Base-by-base conservation (phyloP, 53 echinoderm and acorn worm genomes). In the Holothuria scabra region DNA sequence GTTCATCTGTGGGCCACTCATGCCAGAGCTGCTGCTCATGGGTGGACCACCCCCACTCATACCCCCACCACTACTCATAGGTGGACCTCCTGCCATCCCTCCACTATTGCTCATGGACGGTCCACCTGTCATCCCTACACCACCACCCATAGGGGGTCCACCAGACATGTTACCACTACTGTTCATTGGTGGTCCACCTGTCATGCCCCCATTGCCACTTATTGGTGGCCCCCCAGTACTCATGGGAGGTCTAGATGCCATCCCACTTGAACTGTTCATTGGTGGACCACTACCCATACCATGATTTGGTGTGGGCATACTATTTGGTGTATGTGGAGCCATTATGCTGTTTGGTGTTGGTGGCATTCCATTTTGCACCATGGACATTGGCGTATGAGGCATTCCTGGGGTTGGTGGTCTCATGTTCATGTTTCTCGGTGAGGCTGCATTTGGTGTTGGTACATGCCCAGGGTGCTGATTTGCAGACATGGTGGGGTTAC, bases 341-440 rank as follows among this genome's bases (percentile, higher is more conserved):
- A 83, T 83, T 20, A 61, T 81, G 37, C 65, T 89, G 65, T 62
- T 78, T 9, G 89, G 85, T 62, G 68, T 56, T 2, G 84, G 75
- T 85, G 84, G 82, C 60, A 84, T 87, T 48, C 91, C 91, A 66
- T 91, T 88, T 5, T 84, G 84, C 32, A 49, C 81, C 76, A 82
- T 75, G 4, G 90, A 81, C 84, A 87, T 89, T 4, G 88, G 91
- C 8, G 91, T 90, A 75, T 92, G 93, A 3, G 93, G 93, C 86
- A 93, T 88, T 2, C 91, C 89, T n/a, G 91, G 91, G n/a, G 90
- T 91, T 13, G 96, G 93, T 37, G 93, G 89, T 70, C 90, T 78
- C 8, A 85, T 82, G 67, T 86, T 87, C 83, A 89, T 95, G 56
- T 89, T 88, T 9, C 86, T 83, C 20, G 87, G 88, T 19, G 89